Evolutionary conservation across 2,888 invertebrate genomes (phyloP).

Genomic region (Ellobium chinense): DNA sequence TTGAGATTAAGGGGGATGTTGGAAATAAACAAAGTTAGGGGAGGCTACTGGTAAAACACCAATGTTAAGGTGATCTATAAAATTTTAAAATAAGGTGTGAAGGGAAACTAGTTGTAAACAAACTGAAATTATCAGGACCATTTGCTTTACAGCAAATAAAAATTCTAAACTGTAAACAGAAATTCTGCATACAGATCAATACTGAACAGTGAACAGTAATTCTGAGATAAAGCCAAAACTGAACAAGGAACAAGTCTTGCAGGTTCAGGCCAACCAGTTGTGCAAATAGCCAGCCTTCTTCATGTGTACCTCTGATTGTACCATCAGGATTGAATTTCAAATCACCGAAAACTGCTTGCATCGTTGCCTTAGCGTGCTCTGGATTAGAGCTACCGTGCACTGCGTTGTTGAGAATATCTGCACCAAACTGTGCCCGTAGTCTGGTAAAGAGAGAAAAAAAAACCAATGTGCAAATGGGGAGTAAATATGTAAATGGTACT

Average conservation of each 20-base stretch:
- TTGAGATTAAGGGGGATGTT: no score
- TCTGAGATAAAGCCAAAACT: not conserved
- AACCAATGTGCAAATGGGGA: no score
- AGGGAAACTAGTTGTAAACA: no score
- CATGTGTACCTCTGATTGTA: conserved; percentile 68
- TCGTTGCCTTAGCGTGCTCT: conserved; percentile 65
- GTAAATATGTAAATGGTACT: no score
- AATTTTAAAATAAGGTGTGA: no score
- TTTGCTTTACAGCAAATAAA: not conserved
- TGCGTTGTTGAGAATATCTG: conserved; percentile 71
- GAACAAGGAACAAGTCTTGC: not conserved
- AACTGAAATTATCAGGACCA: no score
- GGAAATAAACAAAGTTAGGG: no score
- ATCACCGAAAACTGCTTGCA: conserved; percentile 74
- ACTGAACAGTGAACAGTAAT: not conserved
- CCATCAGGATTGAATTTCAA: conserved; percentile 73
- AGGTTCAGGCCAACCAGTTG: not conserved
- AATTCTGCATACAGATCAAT: not conserved
- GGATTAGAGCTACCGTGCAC: conserved; percentile 73
- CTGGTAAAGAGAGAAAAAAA: conserved; percentile 56
- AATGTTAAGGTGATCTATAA: no score
- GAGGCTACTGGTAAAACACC: not conserved
- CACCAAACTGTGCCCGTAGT: conserved; percentile 74
- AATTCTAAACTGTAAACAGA: not conserved
- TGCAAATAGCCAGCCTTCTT: not conserved